Base-by-base conservation (phyloP, 2,888 invertebrate species). In the Eledona agricola region DNA sequence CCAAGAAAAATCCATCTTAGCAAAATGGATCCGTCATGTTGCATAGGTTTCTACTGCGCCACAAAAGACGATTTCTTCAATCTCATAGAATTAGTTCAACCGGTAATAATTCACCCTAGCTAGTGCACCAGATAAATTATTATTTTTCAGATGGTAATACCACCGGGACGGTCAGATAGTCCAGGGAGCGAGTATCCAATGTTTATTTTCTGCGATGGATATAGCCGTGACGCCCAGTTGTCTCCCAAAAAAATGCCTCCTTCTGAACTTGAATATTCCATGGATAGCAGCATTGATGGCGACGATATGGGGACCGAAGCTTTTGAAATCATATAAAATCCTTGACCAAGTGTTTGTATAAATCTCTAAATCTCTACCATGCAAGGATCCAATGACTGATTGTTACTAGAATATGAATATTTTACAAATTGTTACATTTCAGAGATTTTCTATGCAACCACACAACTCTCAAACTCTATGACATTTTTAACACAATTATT, bases 1-100 rank as follows among this genome's bases (percentile, higher is more conserved):
- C 93, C 94, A 15, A 80, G 93, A 50, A 94, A 94, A 76, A 84
- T 94, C 78, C 83, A 89, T 56, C 81, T 92, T 9, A 84, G 80
- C 49, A 91, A 91, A 79, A 90, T 95, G 88, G 95, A 95, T 77
- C 94, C 94, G 5, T 93, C 93, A 59, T 94, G 93, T 75, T 92
- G 93, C 66, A 86, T 94, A 54, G 94, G 93, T 7, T 95, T 95
- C 75, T 94, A 93, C 76, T 87, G 92, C 67, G 81, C 83, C 47
- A 86, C 87, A 49, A 84, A 84, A 75, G 80, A 82, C 55, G 89
- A 93, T 63, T 90, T 93, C 74, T 84, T 88, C 63, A 85, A 83
- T 61, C 89, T 90, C 74, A 78, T 88, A 19, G 85, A 85, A 72
- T 81, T 83, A 57, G 85, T 88, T 40, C 83, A 85, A 70, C 80